Evolutionary conservation across 2,113 vertebrate species (phyloP).

Genomic region (Myrmophylax atrothorax): DNA sequence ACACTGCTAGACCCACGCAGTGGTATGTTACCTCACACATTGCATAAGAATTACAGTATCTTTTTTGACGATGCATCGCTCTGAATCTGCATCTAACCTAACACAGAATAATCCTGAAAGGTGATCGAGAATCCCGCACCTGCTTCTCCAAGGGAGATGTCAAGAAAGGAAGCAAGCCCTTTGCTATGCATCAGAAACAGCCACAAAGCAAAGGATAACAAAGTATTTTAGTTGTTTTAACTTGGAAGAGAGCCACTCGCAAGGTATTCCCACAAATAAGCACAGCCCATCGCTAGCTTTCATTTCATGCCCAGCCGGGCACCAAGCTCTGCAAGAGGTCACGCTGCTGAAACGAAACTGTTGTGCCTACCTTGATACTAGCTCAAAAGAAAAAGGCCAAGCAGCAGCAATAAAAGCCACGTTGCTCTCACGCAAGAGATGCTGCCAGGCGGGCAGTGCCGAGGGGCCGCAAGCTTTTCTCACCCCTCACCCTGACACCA

Average conservation of each 20-base stretch:
- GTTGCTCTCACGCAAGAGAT: fast-evolving
- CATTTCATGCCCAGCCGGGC: no score
- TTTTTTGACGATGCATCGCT: background rate
- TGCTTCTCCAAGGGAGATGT: background rate
- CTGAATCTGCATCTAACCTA: background rate
- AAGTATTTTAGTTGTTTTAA: background rate
- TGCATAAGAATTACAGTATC: background rate
- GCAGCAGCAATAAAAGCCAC: background rate
- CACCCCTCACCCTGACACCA: no score
- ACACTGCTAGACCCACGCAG: background rate
- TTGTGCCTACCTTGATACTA: fast-evolving
- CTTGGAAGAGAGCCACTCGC: background rate
- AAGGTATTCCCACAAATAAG: background rate
- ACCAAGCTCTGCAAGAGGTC: background rate
- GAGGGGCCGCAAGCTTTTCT: background rate
- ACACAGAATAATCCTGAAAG: fast-evolving
- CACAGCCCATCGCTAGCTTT: background rate
- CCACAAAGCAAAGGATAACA: background rate
- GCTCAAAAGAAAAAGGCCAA: background rate
- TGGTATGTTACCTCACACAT: background rate
- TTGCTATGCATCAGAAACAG: fast-evolving
- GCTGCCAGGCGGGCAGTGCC: background rate
- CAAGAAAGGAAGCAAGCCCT: background rate
- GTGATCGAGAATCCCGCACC: fast-evolving
- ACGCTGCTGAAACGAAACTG: background rate